Conservation (phyloP, 2,797 vertebrate genomes). For the Eupleurogrammus muticus region DNA sequence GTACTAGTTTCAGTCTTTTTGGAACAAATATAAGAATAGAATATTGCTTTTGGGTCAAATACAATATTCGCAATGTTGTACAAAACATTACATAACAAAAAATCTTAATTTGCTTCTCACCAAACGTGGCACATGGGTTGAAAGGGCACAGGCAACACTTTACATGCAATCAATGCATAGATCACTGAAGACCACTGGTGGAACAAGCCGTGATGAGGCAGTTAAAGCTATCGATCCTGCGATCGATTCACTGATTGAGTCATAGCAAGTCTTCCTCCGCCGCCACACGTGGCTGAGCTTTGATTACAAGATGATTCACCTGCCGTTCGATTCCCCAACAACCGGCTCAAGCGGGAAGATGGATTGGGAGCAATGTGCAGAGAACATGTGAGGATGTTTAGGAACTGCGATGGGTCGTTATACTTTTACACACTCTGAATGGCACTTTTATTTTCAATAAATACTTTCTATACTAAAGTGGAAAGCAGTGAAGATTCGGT, state of each 20-base stretch:
- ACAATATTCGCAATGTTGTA: neutral
- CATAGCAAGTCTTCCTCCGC: slow-evolving; percentile 54
- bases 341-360: slow-evolving; percentile 53
- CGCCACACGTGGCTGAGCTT: slow-evolving; percentile 51
- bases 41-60: slow-evolving; percentile 3
- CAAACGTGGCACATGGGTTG: slow-evolving; percentile 36
- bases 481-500: neutral
- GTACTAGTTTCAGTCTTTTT: neutral
- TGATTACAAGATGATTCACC: slow-evolving; percentile 68
- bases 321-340: slow-evolving; percentile 35
- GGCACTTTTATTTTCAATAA: neutral
- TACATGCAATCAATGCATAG: slow-evolving; percentile 61
- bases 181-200: slow-evolving; percentile 56
- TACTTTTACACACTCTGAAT: slow-evolving; percentile 8
- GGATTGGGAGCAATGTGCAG: slow-evolving; percentile 40
- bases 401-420: neutral
- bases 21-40: slow-evolving; percentile 13
- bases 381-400: neutral
- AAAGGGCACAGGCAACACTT: slow-evolving; percentile 47
- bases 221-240: slow-evolving; percentile 72
- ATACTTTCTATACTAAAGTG: neutral
- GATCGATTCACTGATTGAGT: slow-evolving; percentile 74
- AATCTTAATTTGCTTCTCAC: slow-evolving; percentile 28
- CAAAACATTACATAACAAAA: too few species aligned
- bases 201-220: slow-evolving; percentile 72